Evolutionary conservation across 2,797 vertebrate genomes (phyloP), one percentile per base, ranked within the genome.

Genomic region (Okamejei kenojei): DNA sequence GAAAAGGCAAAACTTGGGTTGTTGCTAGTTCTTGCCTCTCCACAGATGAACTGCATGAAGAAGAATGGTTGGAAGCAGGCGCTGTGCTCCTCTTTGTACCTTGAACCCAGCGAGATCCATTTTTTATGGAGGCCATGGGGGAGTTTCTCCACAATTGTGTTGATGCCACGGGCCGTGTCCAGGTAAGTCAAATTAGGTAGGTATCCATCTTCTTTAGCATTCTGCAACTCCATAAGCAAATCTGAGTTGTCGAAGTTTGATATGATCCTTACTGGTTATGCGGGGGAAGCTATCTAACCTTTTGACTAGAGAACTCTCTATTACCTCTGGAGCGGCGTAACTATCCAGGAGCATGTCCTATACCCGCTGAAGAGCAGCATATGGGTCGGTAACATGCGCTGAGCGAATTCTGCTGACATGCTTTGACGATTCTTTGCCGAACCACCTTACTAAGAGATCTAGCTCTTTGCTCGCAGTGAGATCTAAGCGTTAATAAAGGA

Each of bases 81-180:
- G 1, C 38, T 38, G 38, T 38, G 38, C 38, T 38, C 38, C 38
- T 38, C 38, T 38, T 38, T 38, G 38, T 38, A 38, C 38, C 38
- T 38, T 38, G 38, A 38, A 38, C 38, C 38, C 38, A 32, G 21
- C 9, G 45, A 93, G 1, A 94, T 76, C 94, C 93, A 94, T 84
- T 94, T 94, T 93, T 94, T 93, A 76, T 94, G 93, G 0, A 94
- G 26, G 54, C 90, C 93, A 65, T 94, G 93, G 32, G 93, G 94
- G 1, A 94, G 93, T 79, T 94, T 95, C 58, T 94, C 93, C 1
- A 94, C 78, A 38, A 93, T 93, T 7, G 94, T 93, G 4, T 54
- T 93, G 13, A 94, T 65, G 45, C 93, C 93, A 76, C 93, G 1
- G 93, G 23, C 93, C 35, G 61, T 93, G 32, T 68, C 93, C 19